Percentiles rank a stretch among this genome's conserved stretches.
Evolutionary conservation across 2,797 vertebrate genomes (phyloP).

Genomic region (Spinibarbus caldwelli): DNA sequence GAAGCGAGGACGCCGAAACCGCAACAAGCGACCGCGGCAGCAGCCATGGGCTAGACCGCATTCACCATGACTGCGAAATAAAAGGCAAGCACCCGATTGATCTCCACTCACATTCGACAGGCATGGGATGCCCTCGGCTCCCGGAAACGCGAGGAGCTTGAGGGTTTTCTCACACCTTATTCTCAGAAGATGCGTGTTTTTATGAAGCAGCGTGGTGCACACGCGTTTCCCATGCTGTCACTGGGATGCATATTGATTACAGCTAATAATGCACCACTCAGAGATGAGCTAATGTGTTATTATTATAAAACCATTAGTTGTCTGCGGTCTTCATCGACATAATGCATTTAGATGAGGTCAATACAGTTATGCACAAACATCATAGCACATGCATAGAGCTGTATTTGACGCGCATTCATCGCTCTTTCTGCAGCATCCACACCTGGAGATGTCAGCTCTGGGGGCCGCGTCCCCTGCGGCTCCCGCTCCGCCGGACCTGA

Average conservation of each 20-base stretch:
- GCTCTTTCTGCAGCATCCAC: slow-evolving; percentile 45
- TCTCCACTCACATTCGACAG: slow-evolving; percentile 52
- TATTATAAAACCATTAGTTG: background rate
- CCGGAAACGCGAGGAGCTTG: slow-evolving; percentile 28
- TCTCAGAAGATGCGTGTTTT: slow-evolving; percentile 16
- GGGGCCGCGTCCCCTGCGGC: slow-evolving; percentile 74
- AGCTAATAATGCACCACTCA: background rate
- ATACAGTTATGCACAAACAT: background rate
- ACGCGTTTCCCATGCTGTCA: slow-evolving; percentile 19
- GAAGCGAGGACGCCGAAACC: too few species aligned
- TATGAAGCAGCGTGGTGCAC: background rate
- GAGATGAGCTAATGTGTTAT: background rate
- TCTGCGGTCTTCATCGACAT: background rate
- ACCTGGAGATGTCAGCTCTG: slow-evolving; percentile 85
- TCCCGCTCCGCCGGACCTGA: slow-evolving; percentile 82
- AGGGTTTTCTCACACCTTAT: slow-evolving; percentile 37
- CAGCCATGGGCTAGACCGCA: slow-evolving; percentile 66
- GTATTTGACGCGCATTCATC: background rate
- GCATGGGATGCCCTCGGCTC: slow-evolving; percentile 52
- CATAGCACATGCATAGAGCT: background rate
- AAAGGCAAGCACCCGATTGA: slow-evolving; percentile 63
- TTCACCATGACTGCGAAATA: slow-evolving; percentile 70
- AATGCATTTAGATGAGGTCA: background rate
- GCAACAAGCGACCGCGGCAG: too few species aligned
- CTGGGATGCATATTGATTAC: background rate